phyloP scores from a whole-genome alignment of 2,113 vertebrate genomes.

The Fregetta grallaria region DNA sequence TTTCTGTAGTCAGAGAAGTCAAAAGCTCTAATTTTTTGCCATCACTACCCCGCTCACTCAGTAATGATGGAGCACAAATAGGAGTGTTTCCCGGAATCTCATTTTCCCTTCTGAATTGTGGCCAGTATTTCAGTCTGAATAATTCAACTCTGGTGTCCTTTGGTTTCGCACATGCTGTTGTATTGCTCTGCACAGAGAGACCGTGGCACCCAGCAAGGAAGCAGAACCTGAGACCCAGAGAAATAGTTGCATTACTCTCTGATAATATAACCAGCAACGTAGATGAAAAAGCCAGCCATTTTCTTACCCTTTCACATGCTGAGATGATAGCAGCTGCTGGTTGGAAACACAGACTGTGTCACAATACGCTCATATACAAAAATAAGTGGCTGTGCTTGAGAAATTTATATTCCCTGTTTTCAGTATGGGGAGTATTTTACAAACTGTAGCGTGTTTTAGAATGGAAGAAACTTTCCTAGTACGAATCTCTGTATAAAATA shows the following conservation, averaged over 20 bases:
- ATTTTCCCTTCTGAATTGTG: neutral
- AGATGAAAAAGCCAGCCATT: neutral
- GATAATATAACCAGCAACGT: neutral
- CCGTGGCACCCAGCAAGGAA: neutral
- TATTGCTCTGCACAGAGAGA: neutral
- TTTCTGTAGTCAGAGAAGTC: neutral
- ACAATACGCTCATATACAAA: neutral
- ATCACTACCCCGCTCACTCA: neutral
- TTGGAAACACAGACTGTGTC: neutral
- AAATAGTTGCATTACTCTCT: neutral
- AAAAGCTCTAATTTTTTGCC: neutral
- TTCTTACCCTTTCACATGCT: neutral
- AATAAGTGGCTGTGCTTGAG: neutral
- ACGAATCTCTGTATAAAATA: neutral
- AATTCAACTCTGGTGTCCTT: neutral
- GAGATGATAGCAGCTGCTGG: neutral
- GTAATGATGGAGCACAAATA: neutral
- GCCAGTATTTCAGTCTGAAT: neutral
- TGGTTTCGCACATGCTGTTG: neutral
- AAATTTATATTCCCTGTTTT: neutral
- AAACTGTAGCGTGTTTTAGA: neutral
- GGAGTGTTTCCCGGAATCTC: neutral
- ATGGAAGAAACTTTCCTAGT: neutral
- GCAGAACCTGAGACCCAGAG: neutral
- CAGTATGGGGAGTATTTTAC: neutral